Conservation (phyloP, 37 sponge, comb jelly and placozoan genomes). For the Spongilla lacustris region DNA sequence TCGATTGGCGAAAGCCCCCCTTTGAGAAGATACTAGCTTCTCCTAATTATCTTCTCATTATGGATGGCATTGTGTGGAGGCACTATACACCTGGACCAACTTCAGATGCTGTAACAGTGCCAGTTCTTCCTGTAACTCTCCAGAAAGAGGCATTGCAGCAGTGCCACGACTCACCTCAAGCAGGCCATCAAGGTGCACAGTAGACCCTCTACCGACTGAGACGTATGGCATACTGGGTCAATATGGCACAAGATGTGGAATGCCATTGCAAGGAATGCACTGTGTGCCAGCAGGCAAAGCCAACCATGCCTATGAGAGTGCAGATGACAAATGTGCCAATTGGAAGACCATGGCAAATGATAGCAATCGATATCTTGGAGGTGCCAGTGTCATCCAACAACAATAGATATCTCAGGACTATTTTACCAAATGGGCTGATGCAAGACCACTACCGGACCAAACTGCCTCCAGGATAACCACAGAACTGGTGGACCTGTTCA, state of each 20-base stretch:
- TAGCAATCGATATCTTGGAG: slow-evolving; percentile 57
- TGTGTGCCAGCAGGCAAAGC: slow-evolving; percentile 44
- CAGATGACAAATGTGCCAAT: slow-evolving; percentile 33
- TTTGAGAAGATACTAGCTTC: slow-evolving; percentile 47
- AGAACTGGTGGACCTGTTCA: slow-evolving; percentile 24
- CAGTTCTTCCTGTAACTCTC: slow-evolving; percentile 24
- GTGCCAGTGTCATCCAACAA: neutral
- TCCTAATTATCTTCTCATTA: slow-evolving; percentile 30
- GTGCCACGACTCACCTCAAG: slow-evolving; percentile 19
- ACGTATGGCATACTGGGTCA: slow-evolving; percentile 53
- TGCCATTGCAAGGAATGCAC: slow-evolving; percentile 47
- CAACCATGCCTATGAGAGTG: slow-evolving; percentile 9
- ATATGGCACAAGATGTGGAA: slow-evolving; percentile 49
- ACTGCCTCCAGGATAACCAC: slow-evolving; percentile 28
- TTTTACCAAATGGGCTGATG: slow-evolving; percentile 70
- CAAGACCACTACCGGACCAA: slow-evolving; percentile 61
- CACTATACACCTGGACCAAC: slow-evolving; percentile 31
- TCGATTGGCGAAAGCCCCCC: slow-evolving; percentile 28
- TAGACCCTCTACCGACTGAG: slow-evolving; percentile 54
- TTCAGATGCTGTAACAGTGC: slow-evolving; percentile 16
- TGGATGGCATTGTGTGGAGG: slow-evolving; percentile 52
- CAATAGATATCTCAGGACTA: slow-evolving; percentile 67
- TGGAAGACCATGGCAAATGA: slow-evolving; percentile 45
- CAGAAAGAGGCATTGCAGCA: slow-evolving; percentile 10
- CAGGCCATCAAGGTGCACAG: slow-evolving; percentile 67